Base-by-base conservation (phyloP, 2,113 vertebrate species). In the Xenotilapia flavipinnis region DNA sequence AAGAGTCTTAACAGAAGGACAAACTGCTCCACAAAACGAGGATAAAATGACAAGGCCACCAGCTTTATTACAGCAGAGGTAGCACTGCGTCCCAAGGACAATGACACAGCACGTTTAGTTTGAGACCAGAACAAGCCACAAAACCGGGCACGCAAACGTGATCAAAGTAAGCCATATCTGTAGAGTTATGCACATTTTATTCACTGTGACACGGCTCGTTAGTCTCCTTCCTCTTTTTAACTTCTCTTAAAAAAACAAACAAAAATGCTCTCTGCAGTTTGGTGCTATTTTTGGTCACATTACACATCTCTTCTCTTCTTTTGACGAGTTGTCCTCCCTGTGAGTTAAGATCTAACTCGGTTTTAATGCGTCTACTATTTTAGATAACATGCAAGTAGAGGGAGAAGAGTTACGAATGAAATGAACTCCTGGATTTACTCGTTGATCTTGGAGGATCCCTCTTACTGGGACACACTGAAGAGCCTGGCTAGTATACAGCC, bases 1-100 rank as follows among this genome's bases (percentile, higher is more conserved):
- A 9, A 14, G 60, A 86, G 62, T 9, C 49, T 88, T 80, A 85
- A 86, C 86, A 87, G 81, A 91, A 89, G 89, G 84, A 91, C 79
- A 89, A 90, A 91, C 73, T 49, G 7, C 68, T n/a, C 1, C 33
- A 14, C 83, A 28, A 38, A 45, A 81, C 31, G 80, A 81, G 21
- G 79, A 82, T 81, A 82, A n/a, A 83, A 54, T 12, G 80, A 82
- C 75, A 79, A 80, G 40, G 83, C 7, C 33, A 86, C 28, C 36
- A 7, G 17, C 56, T 79, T 65, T 86, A 83, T 84, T 85, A 70
- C 47, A 81, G 83, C 45, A 6, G 5, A 86, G 36, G 73, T 9
- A 31, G 21, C 19, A 31, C 75, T 12, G 80, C 40, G 38, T 58
- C 26, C 31, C 80, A n/a, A 38, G 8, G 8, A 55, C 51, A 70